Conservation (phyloP, 2,113 vertebrate species). For the Cryptotis parvus region DNA sequence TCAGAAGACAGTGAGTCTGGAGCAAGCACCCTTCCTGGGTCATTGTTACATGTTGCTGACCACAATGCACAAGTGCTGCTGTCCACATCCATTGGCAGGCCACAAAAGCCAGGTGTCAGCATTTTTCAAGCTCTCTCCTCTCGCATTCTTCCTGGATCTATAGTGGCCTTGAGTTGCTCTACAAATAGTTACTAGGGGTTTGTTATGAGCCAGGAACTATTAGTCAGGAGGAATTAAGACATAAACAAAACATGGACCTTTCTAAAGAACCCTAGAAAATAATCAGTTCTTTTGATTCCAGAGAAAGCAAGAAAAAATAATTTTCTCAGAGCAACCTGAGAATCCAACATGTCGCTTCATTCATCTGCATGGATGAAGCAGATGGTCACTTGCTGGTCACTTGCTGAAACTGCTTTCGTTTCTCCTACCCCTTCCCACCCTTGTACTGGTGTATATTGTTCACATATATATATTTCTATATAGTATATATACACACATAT, state of each 20-base stretch:
- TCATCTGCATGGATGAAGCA: not conserved
- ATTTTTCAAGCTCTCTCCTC: not conserved
- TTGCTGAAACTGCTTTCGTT: not conserved
- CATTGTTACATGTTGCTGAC: no score
- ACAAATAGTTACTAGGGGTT: not conserved
- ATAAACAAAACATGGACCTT: not conserved
- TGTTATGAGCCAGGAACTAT: not conserved
- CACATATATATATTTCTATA: no score
- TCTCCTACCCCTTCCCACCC: not conserved
- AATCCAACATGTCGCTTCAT: not conserved
- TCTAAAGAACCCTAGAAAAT: constrained; percentile 23
- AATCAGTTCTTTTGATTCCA: not conserved
- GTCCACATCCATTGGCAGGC: not conserved
- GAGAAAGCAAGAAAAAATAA: not conserved
- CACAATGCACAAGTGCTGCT: no score
- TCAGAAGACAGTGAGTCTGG: no score
- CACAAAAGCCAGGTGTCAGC: not conserved
- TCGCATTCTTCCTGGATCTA: not conserved
- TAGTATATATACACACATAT: no score
- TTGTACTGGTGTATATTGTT: constrained; percentile 4
- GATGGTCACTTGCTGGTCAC: no score
- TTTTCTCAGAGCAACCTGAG: not conserved
- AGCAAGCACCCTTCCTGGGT: no score
- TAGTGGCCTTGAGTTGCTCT: not conserved
- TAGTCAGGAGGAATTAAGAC: constrained; percentile 5